Evolutionary conservation across 2,888 invertebrate genomes (phyloP).

Genomic region (Lissonota sp.): DNA sequence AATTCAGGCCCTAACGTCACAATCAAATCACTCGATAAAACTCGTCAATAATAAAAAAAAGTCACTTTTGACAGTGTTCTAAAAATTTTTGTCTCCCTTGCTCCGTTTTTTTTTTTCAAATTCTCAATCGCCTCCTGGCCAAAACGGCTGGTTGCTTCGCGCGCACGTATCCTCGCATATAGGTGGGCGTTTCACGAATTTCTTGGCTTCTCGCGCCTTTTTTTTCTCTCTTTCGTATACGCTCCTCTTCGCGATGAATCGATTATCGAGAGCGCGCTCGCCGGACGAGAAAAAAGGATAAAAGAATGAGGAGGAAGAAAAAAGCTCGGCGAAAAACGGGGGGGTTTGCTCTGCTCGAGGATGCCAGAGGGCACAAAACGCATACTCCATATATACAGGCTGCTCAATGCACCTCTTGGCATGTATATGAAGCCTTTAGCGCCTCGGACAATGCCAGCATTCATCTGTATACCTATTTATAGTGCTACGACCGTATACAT

Average conservation of each 20-base stretch:
- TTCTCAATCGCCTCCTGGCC: neutral
- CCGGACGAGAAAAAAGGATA: constrained; percentile 10
- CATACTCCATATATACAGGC: constrained; percentile 42
- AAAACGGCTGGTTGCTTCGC: neutral
- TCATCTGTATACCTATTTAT: constrained; percentile 4
- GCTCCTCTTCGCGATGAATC: constrained; percentile 52
- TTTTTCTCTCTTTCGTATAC: neutral
- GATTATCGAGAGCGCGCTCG: constrained; percentile 54
- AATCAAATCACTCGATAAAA: no score
- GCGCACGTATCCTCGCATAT: constrained; percentile 18
- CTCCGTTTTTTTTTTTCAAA: neutral
- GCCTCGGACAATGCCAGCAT: constrained; percentile 77
- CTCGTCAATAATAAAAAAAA: no score
- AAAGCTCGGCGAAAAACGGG: constrained; percentile 20
- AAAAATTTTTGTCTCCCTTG: neutral
- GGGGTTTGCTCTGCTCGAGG: constrained; percentile 26
- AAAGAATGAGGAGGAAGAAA: constrained; percentile 13
- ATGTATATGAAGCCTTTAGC: constrained; percentile 80
- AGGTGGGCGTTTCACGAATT: constrained; percentile 55
- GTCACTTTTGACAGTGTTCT: neutral
- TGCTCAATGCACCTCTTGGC: constrained; percentile 65
- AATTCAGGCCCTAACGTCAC: no score
- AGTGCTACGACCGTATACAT: neutral
- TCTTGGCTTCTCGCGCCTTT: constrained; percentile 17
- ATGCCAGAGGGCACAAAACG: constrained; percentile 62